These are phyloP conservation scores for Pantherophis guttatus DNA, from an alignment of 2,113 vertebrate species.

Conservation along the genomic window DNA sequence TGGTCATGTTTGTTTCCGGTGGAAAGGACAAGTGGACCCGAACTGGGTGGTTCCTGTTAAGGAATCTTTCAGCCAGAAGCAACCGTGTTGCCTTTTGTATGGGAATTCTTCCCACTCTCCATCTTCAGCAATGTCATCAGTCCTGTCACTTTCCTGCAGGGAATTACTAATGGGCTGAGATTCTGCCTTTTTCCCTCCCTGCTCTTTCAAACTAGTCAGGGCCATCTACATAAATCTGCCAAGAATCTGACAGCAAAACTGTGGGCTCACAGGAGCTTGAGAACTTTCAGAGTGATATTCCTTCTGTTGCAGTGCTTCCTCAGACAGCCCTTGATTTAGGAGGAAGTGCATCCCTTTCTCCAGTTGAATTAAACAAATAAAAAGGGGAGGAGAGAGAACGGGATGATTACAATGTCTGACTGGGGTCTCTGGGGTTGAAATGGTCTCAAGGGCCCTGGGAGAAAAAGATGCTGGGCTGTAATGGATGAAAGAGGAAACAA, in stretches of 20 bases:
- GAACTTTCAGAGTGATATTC: slow-evolving; percentile 60
- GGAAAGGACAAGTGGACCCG: slow-evolving; percentile 17
- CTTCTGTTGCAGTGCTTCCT: slow-evolving; percentile 58
- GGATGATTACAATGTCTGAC: background rate
- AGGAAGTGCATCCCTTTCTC: slow-evolving; percentile 37
- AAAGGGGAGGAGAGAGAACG: too few relatives aligned
- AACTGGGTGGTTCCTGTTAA: slow-evolving; percentile 46
- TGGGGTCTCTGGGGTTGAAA: background rate
- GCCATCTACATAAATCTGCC: slow-evolving; percentile 64
- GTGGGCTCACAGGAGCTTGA: slow-evolving; percentile 44
- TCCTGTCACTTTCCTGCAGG: slow-evolving; percentile 61
- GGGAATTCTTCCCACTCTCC: slow-evolving; percentile 52
- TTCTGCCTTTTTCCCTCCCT: slow-evolving; percentile 50
- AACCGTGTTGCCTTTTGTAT: slow-evolving; percentile 54
- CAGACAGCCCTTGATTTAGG: slow-evolving; percentile 53
- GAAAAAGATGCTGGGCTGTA: slow-evolving; percentile 27
- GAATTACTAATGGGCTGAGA: slow-evolving; percentile 63
- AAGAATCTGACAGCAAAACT: slow-evolving; percentile 60
- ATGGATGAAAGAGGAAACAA: slow-evolving; percentile 30
- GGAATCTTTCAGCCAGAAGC: slow-evolving; percentile 37
- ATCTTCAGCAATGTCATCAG: slow-evolving; percentile 50
- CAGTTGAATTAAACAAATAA: slow-evolving; percentile 5
- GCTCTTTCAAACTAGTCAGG: slow-evolving; percentile 56
- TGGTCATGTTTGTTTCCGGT: background rate
- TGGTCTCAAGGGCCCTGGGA: slow-evolving; percentile 2